Conservation (phyloP, 2,888 invertebrate species). For the Folsomia candida region DNA sequence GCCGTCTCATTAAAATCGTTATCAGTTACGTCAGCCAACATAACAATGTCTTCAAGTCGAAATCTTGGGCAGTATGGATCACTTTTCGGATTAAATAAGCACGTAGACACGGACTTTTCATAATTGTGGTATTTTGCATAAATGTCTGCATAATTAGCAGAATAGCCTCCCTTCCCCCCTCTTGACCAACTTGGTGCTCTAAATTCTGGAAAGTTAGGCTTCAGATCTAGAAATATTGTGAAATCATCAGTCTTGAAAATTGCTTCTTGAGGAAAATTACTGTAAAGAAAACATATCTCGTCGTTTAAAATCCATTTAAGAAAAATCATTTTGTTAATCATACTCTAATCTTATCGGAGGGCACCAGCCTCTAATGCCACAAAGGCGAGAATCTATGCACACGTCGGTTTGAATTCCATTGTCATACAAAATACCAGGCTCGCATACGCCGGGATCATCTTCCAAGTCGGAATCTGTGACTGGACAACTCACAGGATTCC, state of each 20-base stretch:
- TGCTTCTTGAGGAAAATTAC: too few relatives aligned
- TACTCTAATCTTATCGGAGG: background rate
- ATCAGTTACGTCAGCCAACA: conserved; percentile 41
- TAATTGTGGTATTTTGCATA: background rate
- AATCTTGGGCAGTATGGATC: conserved; percentile 56
- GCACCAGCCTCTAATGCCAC: background rate
- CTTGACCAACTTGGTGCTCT: background rate
- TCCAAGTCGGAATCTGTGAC: too few relatives aligned
- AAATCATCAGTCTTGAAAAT: background rate
- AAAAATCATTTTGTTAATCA: too few relatives aligned
- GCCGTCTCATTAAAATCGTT: background rate
- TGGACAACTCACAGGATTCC: background rate
- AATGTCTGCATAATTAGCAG: background rate
- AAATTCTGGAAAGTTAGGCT: background rate
- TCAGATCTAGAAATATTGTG: background rate
- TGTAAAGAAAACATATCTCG: too few relatives aligned
- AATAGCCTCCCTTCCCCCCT: background rate
- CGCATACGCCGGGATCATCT: background rate
- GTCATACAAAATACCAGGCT: background rate
- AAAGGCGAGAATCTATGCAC: background rate
- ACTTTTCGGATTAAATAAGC: conserved; percentile 52
- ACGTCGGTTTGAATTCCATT: background rate
- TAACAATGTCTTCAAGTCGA: conserved; percentile 54
- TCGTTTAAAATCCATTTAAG: too few relatives aligned
- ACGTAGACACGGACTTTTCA: conserved; percentile 33